These are phyloP conservation scores for Cheirogaleus medius DNA, from an alignment of 2,113 vertebrate genomes.

Conservation along the genomic window DNA sequence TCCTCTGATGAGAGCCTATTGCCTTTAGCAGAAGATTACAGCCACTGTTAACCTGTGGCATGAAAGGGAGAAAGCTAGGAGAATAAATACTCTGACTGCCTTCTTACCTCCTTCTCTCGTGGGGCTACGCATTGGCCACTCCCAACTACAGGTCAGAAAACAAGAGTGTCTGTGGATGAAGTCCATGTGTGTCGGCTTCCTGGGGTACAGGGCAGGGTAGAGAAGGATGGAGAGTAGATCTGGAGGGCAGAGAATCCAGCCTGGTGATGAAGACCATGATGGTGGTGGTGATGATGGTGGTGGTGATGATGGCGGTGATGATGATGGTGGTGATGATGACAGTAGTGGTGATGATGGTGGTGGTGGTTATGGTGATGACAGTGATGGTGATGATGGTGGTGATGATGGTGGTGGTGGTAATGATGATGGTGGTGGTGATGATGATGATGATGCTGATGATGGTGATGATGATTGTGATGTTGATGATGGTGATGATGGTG, in stretches of 20 bases:
- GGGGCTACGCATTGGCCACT: neutral
- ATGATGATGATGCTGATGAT: fast-evolving
- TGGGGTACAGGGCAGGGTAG: neutral
- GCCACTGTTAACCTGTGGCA: no score
- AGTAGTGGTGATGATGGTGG: fast-evolving
- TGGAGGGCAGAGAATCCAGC: neutral
- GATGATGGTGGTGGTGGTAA: fast-evolving
- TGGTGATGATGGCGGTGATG: fast-evolving
- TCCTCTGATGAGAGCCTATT: neutral
- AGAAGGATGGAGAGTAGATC: neutral
- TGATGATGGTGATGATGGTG: fast-evolving
- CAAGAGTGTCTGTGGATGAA: neutral
- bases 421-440: fast-evolving
- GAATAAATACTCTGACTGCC: neutral
- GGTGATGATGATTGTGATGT: fast-evolving
- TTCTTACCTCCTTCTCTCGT: neutral
- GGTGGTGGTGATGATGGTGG: neutral
- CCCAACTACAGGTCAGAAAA: neutral
- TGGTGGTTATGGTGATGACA: fast-evolving
- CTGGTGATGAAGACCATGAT: neutral
- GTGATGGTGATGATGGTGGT: fast-evolving
- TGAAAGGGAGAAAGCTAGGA: neutral
- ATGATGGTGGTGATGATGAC: fast-evolving
- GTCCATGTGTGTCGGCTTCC: neutral
- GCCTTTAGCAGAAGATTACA: neutral